Evolutionary conservation across 2,113 vertebrate species (phyloP).

Genomic region (Gadus macrocephalus): DNA sequence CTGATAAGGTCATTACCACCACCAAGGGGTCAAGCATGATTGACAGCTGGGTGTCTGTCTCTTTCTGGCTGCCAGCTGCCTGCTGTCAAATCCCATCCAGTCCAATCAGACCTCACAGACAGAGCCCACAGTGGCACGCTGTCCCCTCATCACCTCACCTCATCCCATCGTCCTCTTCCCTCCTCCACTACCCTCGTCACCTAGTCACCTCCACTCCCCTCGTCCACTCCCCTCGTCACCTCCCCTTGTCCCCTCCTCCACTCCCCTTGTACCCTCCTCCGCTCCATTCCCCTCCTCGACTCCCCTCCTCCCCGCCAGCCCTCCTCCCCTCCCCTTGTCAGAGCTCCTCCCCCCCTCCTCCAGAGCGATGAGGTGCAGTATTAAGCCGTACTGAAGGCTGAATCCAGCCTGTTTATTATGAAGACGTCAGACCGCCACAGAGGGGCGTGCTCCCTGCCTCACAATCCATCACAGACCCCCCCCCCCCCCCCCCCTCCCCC

Average conservation of each 20-base stretch:
- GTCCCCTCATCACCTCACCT: background rate
- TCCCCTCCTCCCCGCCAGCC: too few species aligned
- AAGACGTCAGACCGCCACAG: too few species aligned
- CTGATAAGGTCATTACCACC: constrained; percentile 36
- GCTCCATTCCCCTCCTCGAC: too few species aligned
- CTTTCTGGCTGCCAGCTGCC: constrained; percentile 43
- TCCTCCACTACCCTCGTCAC: constrained; percentile 10
- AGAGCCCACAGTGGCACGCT: background rate
- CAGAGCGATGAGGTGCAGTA: too few species aligned
- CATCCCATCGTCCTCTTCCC: background rate
- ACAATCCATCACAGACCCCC: too few species aligned
- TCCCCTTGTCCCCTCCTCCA: background rate
- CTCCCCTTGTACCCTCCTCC: too few species aligned
- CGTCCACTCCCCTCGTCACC: background rate
- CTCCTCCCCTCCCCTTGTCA: too few species aligned
- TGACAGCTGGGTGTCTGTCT: constrained; percentile 47
- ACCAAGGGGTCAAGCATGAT: constrained; percentile 39
- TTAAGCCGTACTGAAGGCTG: too few species aligned
- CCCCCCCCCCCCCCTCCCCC: too few species aligned
- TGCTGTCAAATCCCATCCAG: constrained; percentile 44
- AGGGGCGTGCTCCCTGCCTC: too few species aligned
- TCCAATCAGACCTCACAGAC: constrained; percentile 32
- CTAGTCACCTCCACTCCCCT: background rate
- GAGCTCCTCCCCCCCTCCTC: too few species aligned
- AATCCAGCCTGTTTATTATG: too few species aligned